phyloP scores from a whole-genome alignment of 2,888 invertebrate species.

The Tiliacea citrago region DNA sequence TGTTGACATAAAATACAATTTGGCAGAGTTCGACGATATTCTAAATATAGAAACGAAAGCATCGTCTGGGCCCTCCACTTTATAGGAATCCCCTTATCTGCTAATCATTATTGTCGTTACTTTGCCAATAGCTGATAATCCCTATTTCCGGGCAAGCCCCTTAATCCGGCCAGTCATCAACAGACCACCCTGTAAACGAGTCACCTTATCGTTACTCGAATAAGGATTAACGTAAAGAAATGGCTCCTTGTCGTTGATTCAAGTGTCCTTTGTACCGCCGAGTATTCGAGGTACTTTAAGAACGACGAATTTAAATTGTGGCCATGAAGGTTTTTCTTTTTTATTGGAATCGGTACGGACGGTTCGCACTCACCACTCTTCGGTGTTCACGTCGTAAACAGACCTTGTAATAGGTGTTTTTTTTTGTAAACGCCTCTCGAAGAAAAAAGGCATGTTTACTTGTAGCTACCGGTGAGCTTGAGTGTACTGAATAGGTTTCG shows the following conservation, averaged over 20 bases:
- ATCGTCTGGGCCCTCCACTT: background rate
- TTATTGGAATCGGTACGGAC: slow-evolving; percentile 46
- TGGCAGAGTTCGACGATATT: background rate
- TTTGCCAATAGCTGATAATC: slow-evolving; percentile 16
- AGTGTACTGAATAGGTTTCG: slow-evolving; percentile 17
- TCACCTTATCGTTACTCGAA: slow-evolving; percentile 52
- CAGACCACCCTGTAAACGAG: slow-evolving; percentile 68
- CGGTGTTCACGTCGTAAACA: slow-evolving; percentile 51
- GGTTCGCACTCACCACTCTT: slow-evolving; percentile 39
- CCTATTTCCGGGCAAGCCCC: slow-evolving; percentile 10
- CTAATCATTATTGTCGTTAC: slow-evolving; percentile 10
- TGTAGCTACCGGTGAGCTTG: slow-evolving; percentile 40
- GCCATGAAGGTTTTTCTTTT: slow-evolving; percentile 51
- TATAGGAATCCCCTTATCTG: slow-evolving; percentile 2
- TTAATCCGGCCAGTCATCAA: slow-evolving; percentile 46
- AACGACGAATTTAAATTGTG: slow-evolving; percentile 53
- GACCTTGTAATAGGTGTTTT: slow-evolving; percentile 57
- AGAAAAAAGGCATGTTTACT: slow-evolving; percentile 49
- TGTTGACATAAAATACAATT: background rate
- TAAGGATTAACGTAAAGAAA: slow-evolving; percentile 66
- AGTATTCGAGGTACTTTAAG: slow-evolving; percentile 54
- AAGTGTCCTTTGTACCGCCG: slow-evolving; percentile 43
- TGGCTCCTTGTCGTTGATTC: slow-evolving; percentile 56
- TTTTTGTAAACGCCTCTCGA: slow-evolving; percentile 49
- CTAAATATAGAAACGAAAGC: background rate